Evolutionary conservation across 2,797 vertebrate genomes (phyloP).

Genomic region (Malurus leucopterus): DNA sequence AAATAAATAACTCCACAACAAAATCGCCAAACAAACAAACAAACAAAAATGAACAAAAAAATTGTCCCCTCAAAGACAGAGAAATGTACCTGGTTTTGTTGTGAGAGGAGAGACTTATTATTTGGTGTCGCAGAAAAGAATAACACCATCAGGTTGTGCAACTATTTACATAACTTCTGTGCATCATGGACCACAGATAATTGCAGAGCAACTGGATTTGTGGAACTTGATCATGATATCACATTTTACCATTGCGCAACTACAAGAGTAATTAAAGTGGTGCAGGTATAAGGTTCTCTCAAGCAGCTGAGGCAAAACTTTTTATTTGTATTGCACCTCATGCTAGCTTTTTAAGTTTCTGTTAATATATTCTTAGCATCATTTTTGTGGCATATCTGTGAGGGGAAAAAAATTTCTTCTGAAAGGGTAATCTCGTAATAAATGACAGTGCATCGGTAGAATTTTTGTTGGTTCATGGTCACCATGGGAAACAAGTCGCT

Average conservation of each 20-base stretch:
- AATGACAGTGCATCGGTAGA: not conserved
- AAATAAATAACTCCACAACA: no score
- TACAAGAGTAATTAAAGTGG: not conserved
- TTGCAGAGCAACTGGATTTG: not conserved
- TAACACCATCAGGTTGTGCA: not conserved
- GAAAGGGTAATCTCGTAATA: not conserved
- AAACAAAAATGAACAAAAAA: not conserved
- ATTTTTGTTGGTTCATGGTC: not conserved
- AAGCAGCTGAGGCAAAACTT: not conserved
- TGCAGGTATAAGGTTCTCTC: not conserved
- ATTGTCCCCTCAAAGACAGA: not conserved
- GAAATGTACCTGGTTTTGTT: not conserved
- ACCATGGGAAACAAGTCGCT: slow-evolving; percentile 8
- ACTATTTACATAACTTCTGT: not conserved
- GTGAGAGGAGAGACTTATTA: not conserved
- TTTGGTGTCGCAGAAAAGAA: not conserved
- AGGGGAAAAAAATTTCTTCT: not conserved
- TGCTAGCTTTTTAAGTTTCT: not conserved
- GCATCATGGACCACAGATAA: not conserved
- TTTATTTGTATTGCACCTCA: not conserved
- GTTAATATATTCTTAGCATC: not conserved
- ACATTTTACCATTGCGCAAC: not conserved
- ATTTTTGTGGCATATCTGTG: not conserved
- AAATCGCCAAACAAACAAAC: no score
- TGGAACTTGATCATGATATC: not conserved